Evolutionary conservation across 2,888 invertebrate genomes (phyloP).

Genomic region (Clistopyga incitator): DNA sequence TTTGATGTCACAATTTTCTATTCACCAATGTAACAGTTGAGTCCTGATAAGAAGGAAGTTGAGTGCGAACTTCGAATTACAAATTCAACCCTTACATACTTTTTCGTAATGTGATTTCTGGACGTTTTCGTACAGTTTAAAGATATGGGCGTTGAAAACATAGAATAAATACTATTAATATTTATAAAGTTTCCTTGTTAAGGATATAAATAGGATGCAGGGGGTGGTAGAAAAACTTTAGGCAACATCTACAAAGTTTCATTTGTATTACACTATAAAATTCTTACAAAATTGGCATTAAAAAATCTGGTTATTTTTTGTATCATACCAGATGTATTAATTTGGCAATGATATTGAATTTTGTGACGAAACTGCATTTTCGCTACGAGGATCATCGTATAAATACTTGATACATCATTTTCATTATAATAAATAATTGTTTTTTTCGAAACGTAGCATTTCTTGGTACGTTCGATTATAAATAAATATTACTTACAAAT

Average conservation of each 20-base stretch:
- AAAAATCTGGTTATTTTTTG: constrained; percentile 17
- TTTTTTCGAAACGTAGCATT: constrained; percentile 49
- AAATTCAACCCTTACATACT: too few species aligned
- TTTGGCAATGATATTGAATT: constrained; percentile 28
- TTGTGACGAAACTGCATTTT: constrained; percentile 12
- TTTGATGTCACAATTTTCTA: too few species aligned
- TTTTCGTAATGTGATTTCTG: too few species aligned
- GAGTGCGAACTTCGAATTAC: too few species aligned
- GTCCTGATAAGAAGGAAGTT: too few species aligned
- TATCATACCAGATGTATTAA: constrained; percentile 7
- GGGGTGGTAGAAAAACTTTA: background rate
- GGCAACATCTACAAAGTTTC: constrained; percentile 2
- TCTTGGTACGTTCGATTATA: constrained; percentile 50
- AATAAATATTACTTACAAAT: constrained; percentile 67
- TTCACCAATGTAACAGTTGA: too few species aligned
- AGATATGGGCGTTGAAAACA: too few species aligned
- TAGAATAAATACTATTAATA: too few species aligned
- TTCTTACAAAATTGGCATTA: constrained; percentile 45
- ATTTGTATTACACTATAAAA: constrained; percentile 46
- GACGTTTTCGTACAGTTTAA: too few species aligned
- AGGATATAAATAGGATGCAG: background rate
- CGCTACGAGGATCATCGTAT: constrained; percentile 6
- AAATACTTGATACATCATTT: constrained; percentile 25
- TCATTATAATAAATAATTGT: constrained; percentile 64
- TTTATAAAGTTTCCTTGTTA: background rate